These are phyloP conservation scores for Sesamia nonagrioides DNA, from an alignment of 1,140 invertebrate species.

Conservation along the genomic window DNA sequence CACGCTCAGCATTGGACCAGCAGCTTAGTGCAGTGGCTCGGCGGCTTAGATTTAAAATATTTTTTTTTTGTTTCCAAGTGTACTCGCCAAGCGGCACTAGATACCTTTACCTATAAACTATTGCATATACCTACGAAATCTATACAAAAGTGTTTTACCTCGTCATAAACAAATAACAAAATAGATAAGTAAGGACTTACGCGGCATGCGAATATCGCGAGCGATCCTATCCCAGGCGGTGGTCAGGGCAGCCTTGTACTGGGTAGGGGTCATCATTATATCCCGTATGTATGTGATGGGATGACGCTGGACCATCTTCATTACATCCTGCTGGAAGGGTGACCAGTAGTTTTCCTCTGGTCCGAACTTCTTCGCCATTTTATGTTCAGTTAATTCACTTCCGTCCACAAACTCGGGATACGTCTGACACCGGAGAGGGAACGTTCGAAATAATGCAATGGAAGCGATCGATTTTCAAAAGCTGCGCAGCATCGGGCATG, in stretches of 20 bases:
- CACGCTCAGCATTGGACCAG: too few relatives aligned
- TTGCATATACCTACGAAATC: too few relatives aligned
- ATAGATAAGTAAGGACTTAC: slow-evolving; percentile 11
- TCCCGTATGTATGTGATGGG: slow-evolving; percentile 20
- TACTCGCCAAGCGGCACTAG: too few relatives aligned
- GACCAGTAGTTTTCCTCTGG: slow-evolving; percentile 24
- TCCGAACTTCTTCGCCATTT: slow-evolving; percentile 18
- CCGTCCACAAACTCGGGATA: not conserved
- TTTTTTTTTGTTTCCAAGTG: too few relatives aligned
- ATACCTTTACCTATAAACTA: too few relatives aligned
- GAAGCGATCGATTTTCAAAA: slow-evolving; percentile 15
- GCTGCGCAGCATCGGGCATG: slow-evolving; percentile 9
- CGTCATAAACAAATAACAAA: not conserved
- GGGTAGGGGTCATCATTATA: slow-evolving; percentile 33
- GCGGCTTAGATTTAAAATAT: too few relatives aligned
- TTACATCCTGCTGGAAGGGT: slow-evolving; percentile 18
- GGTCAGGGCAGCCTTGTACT: slow-evolving; percentile 24
- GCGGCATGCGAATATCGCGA: slow-evolving; percentile 15
- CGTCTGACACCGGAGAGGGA: not conserved
- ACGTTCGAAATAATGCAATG: not conserved
- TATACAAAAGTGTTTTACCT: too few relatives aligned
- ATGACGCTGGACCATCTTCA: slow-evolving; percentile 28
- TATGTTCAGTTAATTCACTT: not conserved
- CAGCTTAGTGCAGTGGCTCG: too few relatives aligned
- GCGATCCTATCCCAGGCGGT: slow-evolving; percentile 29